Evolutionary conservation across 2,113 vertebrate species (phyloP).

Genomic region (Orientallactaga bullata): DNA sequence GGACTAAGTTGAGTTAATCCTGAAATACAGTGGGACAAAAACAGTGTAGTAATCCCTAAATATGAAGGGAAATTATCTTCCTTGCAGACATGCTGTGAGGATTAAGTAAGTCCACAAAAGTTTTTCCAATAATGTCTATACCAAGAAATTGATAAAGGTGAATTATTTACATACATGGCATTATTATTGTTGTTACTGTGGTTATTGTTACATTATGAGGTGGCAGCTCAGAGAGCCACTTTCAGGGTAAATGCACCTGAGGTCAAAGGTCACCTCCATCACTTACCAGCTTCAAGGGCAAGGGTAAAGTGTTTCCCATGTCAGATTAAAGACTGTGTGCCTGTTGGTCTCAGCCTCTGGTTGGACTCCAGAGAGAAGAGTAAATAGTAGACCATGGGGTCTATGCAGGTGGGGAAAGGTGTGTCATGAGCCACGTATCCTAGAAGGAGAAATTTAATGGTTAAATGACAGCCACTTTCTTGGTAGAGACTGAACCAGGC

Average conservation of each 20-base stretch:
- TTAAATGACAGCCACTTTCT: background rate
- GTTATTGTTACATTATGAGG: background rate
- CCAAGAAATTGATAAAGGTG: background rate
- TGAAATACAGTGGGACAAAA: background rate
- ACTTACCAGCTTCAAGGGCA: background rate
- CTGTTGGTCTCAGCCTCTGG: background rate
- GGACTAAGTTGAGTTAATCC: background rate
- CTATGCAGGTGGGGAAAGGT: accelerated
- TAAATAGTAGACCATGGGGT: background rate
- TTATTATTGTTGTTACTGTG: too few species aligned
- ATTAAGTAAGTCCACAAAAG: background rate
- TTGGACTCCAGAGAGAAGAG: too few species aligned
- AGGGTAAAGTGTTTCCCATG: accelerated
- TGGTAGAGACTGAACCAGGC: background rate
- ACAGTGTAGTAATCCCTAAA: background rate
- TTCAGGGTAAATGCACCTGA: background rate
- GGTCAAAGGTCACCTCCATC: background rate
- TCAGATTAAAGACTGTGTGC: background rate
- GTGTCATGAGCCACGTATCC: background rate
- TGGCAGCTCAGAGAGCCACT: background rate
- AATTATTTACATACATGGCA: background rate
- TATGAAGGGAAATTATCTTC: background rate
- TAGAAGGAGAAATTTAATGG: background rate
- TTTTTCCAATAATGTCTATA: background rate
- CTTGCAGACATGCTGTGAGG: background rate